Evolutionary conservation across 2,797 vertebrate genomes (phyloP).

Genomic region (Gambusia yucatana): DNA sequence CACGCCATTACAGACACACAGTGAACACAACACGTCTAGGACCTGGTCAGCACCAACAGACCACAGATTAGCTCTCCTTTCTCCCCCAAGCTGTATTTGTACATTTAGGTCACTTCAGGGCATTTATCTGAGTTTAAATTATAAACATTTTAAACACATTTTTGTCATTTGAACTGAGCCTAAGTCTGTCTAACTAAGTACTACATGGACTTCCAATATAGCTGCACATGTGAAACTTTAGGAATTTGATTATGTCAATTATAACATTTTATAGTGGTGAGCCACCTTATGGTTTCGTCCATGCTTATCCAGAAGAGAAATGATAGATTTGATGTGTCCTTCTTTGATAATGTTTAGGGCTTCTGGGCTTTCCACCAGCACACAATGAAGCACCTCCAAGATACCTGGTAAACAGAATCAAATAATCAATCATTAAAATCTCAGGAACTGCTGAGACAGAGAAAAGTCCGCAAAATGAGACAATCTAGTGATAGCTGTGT

Average conservation of each 20-base stretch:
- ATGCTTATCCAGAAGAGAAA: slow-evolving; percentile 94
- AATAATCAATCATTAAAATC: not conserved
- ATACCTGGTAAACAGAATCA: slow-evolving; percentile 82
- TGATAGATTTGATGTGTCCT: slow-evolving; percentile 96
- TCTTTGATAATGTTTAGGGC: slow-evolving; percentile 97
- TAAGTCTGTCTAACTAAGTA: not conserved
- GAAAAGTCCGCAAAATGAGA: not conserved
- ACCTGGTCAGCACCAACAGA: slow-evolving; percentile 77
- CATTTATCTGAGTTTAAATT: not conserved
- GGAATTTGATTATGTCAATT: not conserved
- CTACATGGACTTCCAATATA: not conserved
- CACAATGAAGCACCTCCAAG: slow-evolving; percentile 94
- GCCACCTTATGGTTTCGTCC: slow-evolving; percentile 95
- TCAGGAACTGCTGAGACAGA: not conserved
- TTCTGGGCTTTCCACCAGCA: slow-evolving; percentile 96
- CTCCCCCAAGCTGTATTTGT: not conserved
- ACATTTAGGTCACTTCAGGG: not conserved
- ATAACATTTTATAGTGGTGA: not conserved
- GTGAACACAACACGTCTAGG: slow-evolving; percentile 93
- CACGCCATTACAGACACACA: slow-evolving; percentile 95
- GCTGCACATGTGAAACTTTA: not conserved
- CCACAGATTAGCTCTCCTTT: not conserved
- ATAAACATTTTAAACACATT: not conserved
- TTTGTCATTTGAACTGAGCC: not conserved
- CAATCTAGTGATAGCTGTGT: not conserved